Base-by-base conservation (phyloP, 2,797 vertebrate species). In the Clarias pachynema region DNA sequence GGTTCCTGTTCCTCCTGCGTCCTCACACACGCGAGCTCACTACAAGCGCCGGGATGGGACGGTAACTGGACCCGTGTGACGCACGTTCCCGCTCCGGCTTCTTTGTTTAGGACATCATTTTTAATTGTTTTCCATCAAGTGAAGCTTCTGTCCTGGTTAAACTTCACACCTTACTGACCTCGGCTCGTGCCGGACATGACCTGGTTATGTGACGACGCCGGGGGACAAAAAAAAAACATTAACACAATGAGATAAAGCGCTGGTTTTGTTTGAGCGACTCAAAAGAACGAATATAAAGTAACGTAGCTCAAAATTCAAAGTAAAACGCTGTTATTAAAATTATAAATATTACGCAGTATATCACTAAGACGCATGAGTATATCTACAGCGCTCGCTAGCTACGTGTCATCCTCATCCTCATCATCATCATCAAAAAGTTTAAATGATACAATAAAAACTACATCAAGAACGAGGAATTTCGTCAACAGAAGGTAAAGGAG, bases 1-100 rank as follows among this genome's bases (percentile, higher is more conserved):
- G 69, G 62, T 65, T 87, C 86, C 60, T 72, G 74, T 89, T 92
- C 79, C 87, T 78, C 86, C 70, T 34, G 68, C 75, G 70, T 85
- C 83, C 75, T 87, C 73, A 80, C 84, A 57, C 73, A 72, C 7
- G 57, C 75, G 44, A 85, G 65, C 65, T 62, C 56, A n/a, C 49
- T 3, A 15, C 29, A 63, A 9, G 40, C 40, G 40, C 8, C 40
- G 37, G 5, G 37, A 20, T 62, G 75, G 5, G 26, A 31, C 22
- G 7, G 6, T 60, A 70, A 70, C n/a, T 4, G 40, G 26, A 18
- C 5, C 44, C 5, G 20, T 5, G 69, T 26, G 44, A 53, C 18
- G 8, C 70, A 1, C 1, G 1, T 56, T 26, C 49, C 0, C 29
- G 44, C 72, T 53, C 24, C 14, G 15, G 66, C 31, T 69, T 22